phyloP scores from a whole-genome alignment of 1,140 invertebrate species.

The Plectrocnemia conspersa region DNA sequence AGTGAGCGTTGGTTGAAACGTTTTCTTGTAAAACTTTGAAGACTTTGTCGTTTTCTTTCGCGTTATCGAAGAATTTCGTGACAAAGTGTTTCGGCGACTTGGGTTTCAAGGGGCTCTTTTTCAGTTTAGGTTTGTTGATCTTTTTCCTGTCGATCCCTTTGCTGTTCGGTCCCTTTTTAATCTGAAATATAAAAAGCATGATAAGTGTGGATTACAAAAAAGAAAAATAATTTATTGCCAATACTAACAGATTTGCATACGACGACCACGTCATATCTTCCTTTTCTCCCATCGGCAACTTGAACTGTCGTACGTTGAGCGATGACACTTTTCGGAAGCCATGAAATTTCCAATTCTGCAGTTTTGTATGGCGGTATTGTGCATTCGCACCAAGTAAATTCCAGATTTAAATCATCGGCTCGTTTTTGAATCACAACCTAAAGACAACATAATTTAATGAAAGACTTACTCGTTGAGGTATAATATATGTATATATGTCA shows the following conservation, averaged over 20 bases:
- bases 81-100: not conserved
- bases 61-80: too few species aligned
- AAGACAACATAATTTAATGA: too few species aligned
- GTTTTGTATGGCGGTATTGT: slow-evolving; percentile 46
- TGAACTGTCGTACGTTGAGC: slow-evolving; percentile 59
- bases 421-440: slow-evolving; percentile 58
- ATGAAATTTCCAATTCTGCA: slow-evolving; percentile 52
- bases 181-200: slow-evolving; percentile 18
- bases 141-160: slow-evolving; percentile 36
- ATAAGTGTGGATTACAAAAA: slow-evolving; percentile 9
- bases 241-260: slow-evolving; percentile 54
- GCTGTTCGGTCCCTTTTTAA: slow-evolving; percentile 38
- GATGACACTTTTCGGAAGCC: slow-evolving; percentile 56
- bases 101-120: not conserved
- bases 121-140: slow-evolving; percentile 4
- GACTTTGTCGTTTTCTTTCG: too few species aligned
- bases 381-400: slow-evolving; percentile 51
- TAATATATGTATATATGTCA: not conserved
- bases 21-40: too few species aligned
- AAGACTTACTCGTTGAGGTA: too few species aligned
- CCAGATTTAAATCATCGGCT: slow-evolving; percentile 53
- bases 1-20: too few species aligned
- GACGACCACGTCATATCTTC: slow-evolving; percentile 62
- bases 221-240: slow-evolving; percentile 30
- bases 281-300: slow-evolving; percentile 57